Base-by-base conservation (phyloP, 2,113 vertebrate genomes). In the Xiphophorus couchianus region DNA sequence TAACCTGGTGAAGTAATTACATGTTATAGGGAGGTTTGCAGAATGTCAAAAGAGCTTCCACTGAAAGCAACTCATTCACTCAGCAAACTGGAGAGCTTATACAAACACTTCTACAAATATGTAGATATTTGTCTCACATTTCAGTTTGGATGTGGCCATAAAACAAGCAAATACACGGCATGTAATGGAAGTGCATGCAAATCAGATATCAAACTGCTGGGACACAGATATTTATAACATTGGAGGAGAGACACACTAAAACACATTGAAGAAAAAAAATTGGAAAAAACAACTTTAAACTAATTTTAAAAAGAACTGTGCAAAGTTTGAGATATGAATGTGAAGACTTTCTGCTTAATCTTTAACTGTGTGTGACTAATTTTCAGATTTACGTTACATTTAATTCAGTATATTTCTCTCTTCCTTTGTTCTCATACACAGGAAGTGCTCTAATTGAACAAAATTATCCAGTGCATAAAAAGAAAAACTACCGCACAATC, bases 1-100 rank as follows among this genome's bases (percentile, higher is more conserved):
- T 90, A 91, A 92, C 91, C 83, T 87, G 87, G 84, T 89, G 84
- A 87, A 89, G 81, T 91, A 91, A 92, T 91, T 91, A 82, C 73
- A 86, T 42, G 82, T 90, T 87, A 78, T 74, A 19, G 51, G 67
- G 73, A 67, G 80, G 78, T 65, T 86, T 73, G 62, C 69, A 76
- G 68, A 58, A 72, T 74, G 61, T 90, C 78, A 86, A 85, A 86
- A 84, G 14, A 86, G 89, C 74, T 61, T 63, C 35, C 70, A 48
- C 68, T 80, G 70, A 83, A 81, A 81, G 87, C 31, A 69, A 63
- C 27, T 66, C 58, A 72, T 80, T 78, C 76, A 51, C 72, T 77
- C 83, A 74, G 69, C 73, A 84, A 80, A 84, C 77, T 63, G 35
- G 28, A 48, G 65, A 67, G 65, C 48, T 83, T 86, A 85, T 76